phyloP scores from a whole-genome alignment of 2,113 vertebrate genomes.

The Crotalus viridis region DNA sequence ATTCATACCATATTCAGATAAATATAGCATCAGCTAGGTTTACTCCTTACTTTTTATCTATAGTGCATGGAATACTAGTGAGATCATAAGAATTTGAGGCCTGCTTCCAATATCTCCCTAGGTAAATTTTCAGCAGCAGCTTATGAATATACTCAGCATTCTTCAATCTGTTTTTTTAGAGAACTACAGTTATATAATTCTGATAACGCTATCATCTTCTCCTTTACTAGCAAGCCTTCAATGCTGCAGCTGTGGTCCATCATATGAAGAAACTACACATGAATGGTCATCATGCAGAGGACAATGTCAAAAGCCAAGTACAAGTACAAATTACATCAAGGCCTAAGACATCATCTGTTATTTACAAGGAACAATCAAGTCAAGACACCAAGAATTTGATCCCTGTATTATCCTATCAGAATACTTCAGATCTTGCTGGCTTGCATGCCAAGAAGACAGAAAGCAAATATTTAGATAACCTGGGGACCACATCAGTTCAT shows the following conservation, averaged over 20 bases:
- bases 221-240: conserved; percentile 84
- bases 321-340: conserved; percentile 51
- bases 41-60: not conserved
- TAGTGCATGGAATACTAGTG: not conserved
- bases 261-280: conserved; percentile 91
- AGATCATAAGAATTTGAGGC: not conserved
- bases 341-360: conserved; percentile 34
- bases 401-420: conserved; percentile 9
- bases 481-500: not conserved
- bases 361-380: not conserved
- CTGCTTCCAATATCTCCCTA: not conserved
- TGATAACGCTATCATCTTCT: not conserved
- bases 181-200: not conserved
- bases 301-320: conserved; percentile 22
- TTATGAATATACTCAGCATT: not conserved
- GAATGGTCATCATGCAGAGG: conserved; percentile 59
- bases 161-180: not conserved
- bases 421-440: not conserved
- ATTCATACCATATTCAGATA: not conserved
- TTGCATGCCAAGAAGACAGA: not conserved
- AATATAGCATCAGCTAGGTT: not conserved
- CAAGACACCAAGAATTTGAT: not conserved
- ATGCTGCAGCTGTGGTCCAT: conserved; percentile 77
- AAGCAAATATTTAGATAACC: conserved; percentile 43
- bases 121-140: fast-evolving